Percentiles rank a stretch among this genome's conserved stretches.
These are phyloP conservation scores for Eleginops maclovinus DNA, from an alignment of 2,113 vertebrate species.

Conservation along the genomic window DNA sequence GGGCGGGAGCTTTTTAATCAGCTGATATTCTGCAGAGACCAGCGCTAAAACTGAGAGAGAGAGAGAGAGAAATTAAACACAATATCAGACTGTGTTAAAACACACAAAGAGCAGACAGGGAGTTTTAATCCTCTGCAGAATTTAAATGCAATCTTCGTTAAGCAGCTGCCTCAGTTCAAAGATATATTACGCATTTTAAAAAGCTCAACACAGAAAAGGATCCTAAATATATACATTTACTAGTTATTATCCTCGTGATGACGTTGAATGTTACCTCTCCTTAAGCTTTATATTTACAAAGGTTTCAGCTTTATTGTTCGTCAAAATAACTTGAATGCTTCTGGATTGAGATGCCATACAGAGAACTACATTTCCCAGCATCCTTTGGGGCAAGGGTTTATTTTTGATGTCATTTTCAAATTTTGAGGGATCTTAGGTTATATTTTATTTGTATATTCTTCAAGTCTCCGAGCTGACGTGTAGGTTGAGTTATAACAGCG, in stretches of 20 bases:
- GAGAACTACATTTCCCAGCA: neutral
- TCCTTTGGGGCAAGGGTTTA: slow-evolving; percentile 8
- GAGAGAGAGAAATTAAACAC: slow-evolving; percentile 32
- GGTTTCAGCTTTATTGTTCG: too few species aligned
- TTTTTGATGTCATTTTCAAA: too few species aligned
- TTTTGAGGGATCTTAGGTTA: too few species aligned
- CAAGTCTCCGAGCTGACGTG: neutral
- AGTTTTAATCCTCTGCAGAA: slow-evolving; percentile 26
- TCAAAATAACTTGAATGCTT: too few species aligned
- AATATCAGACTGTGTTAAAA: slow-evolving; percentile 15
- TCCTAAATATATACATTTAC: too few species aligned
- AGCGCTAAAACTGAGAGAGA: neutral
- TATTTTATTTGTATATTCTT: neutral
- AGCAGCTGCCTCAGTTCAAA: slow-evolving; percentile 19
- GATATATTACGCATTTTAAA: too few species aligned
- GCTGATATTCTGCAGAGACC: slow-evolving; percentile 8
- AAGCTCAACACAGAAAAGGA: too few species aligned
- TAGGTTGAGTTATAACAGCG: too few species aligned
- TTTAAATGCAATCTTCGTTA: slow-evolving; percentile 10
- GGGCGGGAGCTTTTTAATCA: slow-evolving; percentile 23
- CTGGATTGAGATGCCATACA: neutral
- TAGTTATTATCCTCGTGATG: too few species aligned
- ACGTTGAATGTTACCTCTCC: too few species aligned
- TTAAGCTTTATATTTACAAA: too few species aligned
- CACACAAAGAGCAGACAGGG: slow-evolving; percentile 42